Evolutionary conservation across 2,888 invertebrate species (phyloP).

Genomic region (Matsumyia berberina): DNA sequence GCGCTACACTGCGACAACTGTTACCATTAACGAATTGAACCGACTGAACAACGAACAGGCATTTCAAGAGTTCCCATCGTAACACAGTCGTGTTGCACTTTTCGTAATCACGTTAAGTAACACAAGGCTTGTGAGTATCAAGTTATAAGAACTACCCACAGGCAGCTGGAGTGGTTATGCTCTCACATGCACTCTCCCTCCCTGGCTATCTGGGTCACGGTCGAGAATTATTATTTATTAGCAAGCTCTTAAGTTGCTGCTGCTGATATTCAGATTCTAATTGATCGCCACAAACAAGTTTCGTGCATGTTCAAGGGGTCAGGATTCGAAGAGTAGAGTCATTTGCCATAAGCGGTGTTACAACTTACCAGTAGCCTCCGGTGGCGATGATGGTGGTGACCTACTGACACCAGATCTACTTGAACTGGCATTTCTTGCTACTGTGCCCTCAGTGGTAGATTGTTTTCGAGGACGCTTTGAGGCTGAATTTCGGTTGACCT

Average conservation of each 20-base stretch:
- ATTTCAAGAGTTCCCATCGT: slow-evolving; percentile 50
- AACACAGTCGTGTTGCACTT: slow-evolving; percentile 51
- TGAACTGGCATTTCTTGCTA: slow-evolving; percentile 39
- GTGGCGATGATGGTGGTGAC: slow-evolving; percentile 36
- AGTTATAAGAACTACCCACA: slow-evolving; percentile 47
- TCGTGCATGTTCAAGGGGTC: slow-evolving; percentile 24
- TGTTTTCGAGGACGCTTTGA: slow-evolving; percentile 39
- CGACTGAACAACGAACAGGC: slow-evolving; percentile 29
- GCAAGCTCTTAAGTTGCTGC: slow-evolving; percentile 9
- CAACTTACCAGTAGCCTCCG: slow-evolving; percentile 46
- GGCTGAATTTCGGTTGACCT: background rate
- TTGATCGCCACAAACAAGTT: slow-evolving; percentile 45
- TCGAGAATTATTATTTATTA: slow-evolving; percentile 27
- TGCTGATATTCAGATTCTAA: slow-evolving; percentile 25
- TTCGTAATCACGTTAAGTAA: slow-evolving; percentile 58
- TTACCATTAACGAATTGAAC: slow-evolving; percentile 49
- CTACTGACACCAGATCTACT: slow-evolving; percentile 57
- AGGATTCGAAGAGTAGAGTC: background rate
- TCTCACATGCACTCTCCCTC: background rate
- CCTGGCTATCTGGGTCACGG: slow-evolving; percentile 49
- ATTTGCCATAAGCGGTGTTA: slow-evolving; percentile 6
- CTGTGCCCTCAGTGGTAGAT: slow-evolving; percentile 14
- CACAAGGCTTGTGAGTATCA: slow-evolving; percentile 48
- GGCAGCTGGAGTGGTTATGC: background rate
- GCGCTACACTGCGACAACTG: slow-evolving; percentile 33